These are phyloP conservation scores for Tiphia femorata DNA, from an alignment of 2,888 invertebrate species.

Conservation along the genomic window DNA sequence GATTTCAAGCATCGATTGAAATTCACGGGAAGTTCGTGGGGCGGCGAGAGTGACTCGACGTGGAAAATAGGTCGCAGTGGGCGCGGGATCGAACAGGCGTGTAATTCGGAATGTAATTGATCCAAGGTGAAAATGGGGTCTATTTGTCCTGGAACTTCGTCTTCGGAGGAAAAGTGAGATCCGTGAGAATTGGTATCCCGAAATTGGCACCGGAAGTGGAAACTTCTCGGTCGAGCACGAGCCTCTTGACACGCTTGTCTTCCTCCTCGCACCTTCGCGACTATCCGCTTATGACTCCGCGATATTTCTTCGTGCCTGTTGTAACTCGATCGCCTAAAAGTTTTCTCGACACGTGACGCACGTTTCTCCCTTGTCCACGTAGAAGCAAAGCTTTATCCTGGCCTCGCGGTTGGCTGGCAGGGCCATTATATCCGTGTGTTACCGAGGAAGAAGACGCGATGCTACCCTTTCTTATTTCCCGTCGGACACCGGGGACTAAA, in stretches of 20 bases:
- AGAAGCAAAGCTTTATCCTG: slow-evolving; percentile 37
- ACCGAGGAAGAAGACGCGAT: slow-evolving; percentile 1
- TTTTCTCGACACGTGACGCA: slow-evolving; percentile 1
- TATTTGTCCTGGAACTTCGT: too few relatives aligned
- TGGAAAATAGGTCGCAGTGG: too few relatives aligned
- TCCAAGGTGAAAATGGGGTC: too few relatives aligned
- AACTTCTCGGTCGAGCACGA: too few relatives aligned
- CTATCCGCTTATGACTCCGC: background rate
- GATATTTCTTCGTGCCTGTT: background rate
- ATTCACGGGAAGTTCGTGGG: too few relatives aligned
- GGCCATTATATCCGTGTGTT: slow-evolving; percentile 3
- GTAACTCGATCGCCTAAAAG: slow-evolving; percentile 1
- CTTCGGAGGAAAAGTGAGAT: too few relatives aligned
- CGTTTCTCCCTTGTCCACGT: background rate
- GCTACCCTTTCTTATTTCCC: background rate
- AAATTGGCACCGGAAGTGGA: too few relatives aligned
- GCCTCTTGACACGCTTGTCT: background rate
- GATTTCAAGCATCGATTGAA: too few relatives aligned
- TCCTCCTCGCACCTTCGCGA: background rate
- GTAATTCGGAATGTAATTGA: too few relatives aligned
- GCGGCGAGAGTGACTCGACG: too few relatives aligned
- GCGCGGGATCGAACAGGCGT: too few relatives aligned
- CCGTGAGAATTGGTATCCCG: too few relatives aligned
- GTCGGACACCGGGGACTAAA: background rate
- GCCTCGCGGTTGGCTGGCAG: slow-evolving; percentile 37